Percentiles rank a stretch among this genome's conserved stretches.
Conservation (phyloP, 2,113 vertebrate species). For the Centropus unirufus region DNA sequence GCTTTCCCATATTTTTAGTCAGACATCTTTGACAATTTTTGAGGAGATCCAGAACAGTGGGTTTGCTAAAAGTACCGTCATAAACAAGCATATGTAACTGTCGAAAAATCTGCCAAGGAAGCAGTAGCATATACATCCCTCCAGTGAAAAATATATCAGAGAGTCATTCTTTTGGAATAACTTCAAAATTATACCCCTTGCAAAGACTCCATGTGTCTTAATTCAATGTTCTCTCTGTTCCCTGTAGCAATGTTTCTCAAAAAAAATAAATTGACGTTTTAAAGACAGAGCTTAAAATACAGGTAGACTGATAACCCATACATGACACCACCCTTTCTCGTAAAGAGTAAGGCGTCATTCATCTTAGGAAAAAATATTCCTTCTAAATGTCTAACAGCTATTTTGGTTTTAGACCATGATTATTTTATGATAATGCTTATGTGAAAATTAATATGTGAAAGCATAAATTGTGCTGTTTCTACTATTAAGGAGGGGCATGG, state of each 20-base stretch:
- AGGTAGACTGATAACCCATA: neutral
- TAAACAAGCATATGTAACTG: neutral
- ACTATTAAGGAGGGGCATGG: rapidly evolving
- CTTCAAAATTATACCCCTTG: neutral
- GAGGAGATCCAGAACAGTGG: neutral
- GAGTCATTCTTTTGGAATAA: neutral
- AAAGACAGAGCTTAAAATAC: neutral
- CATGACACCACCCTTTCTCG: neutral
- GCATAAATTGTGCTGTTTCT: neutral
- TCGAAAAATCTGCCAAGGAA: neutral
- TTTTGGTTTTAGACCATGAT: neutral
- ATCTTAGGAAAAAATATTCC: neutral
- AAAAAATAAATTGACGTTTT: neutral
- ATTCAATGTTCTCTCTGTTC: neutral
- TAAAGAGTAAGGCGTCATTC: neutral
- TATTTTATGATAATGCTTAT: neutral
- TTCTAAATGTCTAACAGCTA: neutral
- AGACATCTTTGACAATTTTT: neutral
- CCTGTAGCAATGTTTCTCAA: neutral
- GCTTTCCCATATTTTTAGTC: neutral
- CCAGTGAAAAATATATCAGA: neutral
- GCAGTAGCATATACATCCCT: neutral
- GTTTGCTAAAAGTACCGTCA: neutral
- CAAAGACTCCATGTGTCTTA: neutral
- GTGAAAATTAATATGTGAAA: neutral